Percentiles rank a stretch among this genome's conserved stretches.
These are phyloP conservation scores for Trissonchulus latispiculum DNA, from an alignment of 2,888 invertebrate genomes.

Conservation along the genomic window DNA sequence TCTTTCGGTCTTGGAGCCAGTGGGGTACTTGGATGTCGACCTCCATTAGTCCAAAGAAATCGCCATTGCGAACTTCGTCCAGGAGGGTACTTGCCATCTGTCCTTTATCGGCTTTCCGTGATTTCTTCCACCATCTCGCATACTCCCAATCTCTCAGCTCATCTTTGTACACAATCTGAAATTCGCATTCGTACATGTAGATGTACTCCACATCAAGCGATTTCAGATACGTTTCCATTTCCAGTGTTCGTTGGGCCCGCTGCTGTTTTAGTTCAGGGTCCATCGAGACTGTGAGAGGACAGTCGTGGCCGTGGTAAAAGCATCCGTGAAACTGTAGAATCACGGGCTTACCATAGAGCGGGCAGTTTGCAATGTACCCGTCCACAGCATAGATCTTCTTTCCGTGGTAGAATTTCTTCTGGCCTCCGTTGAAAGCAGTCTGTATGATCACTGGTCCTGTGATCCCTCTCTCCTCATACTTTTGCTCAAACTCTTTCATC, in stretches of 20 bases:
- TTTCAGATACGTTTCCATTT: not conserved
- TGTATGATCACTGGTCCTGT: too few species aligned
- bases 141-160: not conserved
- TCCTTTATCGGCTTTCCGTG: too few species aligned
- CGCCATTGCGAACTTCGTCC: too few species aligned
- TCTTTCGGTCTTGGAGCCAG: not conserved
- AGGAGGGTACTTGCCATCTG: too few species aligned
- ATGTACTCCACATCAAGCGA: not conserved
- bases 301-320: not conserved
- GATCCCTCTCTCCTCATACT: not conserved
- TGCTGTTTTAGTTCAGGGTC: not conserved
- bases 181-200: not conserved
- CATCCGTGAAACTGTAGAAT: not conserved
- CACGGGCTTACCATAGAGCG: not conserved
- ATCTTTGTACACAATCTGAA: not conserved
- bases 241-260: not conserved
- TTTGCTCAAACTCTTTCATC: not conserved
- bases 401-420: slow-evolving; percentile 1
- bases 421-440: not conserved
- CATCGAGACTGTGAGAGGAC: not conserved
- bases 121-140: too few species aligned
- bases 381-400: not conserved
- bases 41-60: not conserved
- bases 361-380: not conserved
- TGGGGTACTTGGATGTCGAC: not conserved